phyloP scores from a whole-genome alignment of 2,113 vertebrate species.

The Tychaedon coryphoeus region DNA sequence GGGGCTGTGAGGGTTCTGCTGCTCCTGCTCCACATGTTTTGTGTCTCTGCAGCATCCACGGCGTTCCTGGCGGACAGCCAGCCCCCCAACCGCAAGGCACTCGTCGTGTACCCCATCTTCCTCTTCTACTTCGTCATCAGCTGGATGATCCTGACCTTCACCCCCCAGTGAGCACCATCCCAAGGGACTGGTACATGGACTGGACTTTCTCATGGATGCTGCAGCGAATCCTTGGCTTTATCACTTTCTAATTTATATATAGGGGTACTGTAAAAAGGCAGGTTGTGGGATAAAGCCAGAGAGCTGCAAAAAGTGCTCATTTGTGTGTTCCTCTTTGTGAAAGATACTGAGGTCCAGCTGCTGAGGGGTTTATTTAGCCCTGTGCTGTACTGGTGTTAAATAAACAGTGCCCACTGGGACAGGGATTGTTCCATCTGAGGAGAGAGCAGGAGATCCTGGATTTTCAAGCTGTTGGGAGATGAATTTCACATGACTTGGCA shows the following conservation, averaged over 20 bases:
- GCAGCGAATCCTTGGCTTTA: slow-evolving; percentile 29
- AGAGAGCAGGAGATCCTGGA: neutral
- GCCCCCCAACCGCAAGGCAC: slow-evolving; percentile 89
- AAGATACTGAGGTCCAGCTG: neutral
- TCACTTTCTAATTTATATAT: slow-evolving; percentile 50
- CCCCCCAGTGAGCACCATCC: slow-evolving; percentile 47
- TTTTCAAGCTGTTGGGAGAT: neutral
- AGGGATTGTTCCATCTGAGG: neutral
- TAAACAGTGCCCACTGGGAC: neutral
- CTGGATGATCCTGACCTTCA: slow-evolving; percentile 95
- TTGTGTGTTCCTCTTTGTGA: slow-evolving; percentile 35
- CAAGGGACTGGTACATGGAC: neutral
- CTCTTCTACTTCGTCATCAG: slow-evolving; percentile 98
- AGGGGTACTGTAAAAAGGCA: slow-evolving; percentile 22
- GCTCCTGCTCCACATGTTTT: neutral
- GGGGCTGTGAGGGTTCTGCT: neutral
- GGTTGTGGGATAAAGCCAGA: slow-evolving; percentile 49
- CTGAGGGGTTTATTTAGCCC: neutral
- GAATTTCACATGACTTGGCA: neutral
- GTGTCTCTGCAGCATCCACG: slow-evolving; percentile 82
- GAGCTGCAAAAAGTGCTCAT: neutral
- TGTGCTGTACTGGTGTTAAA: neutral
- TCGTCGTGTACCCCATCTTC: slow-evolving; percentile 94
- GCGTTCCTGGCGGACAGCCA: slow-evolving; percentile 94
- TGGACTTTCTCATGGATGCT: neutral